Base-by-base conservation (phyloP, 2,888 invertebrate species). In the Psococerastis gibbosa region DNA sequence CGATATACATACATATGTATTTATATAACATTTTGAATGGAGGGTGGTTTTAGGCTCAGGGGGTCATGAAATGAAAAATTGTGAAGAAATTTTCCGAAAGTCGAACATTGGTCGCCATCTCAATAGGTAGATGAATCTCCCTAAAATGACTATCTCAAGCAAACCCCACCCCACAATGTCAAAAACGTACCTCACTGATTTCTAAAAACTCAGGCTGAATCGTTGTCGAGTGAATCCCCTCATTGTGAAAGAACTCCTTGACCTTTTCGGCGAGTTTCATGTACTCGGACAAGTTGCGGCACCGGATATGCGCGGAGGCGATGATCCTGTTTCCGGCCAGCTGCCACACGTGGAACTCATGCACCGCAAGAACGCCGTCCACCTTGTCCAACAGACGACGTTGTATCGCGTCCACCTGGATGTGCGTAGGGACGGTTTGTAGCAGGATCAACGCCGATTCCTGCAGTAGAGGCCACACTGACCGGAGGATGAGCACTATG, bases 311-410 rank as follows among this genome's bases (percentile, higher is more conserved):
- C 3, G 94, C 94, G 11, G 94, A 92, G 43, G 95, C 95, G 52
- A 97, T 94, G 51, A 95, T 94, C 51, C 92, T 73, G 62, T 92
- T 91, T 0, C 94, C 94, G 31, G 94, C 89, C 53, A 97, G 66
- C 65, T 95, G 95, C 97, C 97, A 97, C 8, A 97, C 88, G 60
- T 97, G 95, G 60, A 97, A 92, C 63, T 97, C 95, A 57, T 97
- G 95, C 2, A 97, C 91, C 0, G 91, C 94, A 44, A 92, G 62
- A 17, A 95, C 89, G 0, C 95, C 95, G 55, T 92, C 89, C 20
- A 95, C 84, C 57, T 87, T 85, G 56, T 82, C 79, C 48, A 91
- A 60, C 35, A 95, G 65, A 49, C 88, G 75, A 54, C 82, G 73
- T 60, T 91, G 83, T 55, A 94, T 87, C 42, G 83, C 87, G 60